Percentiles rank a stretch among this genome's conserved stretches.
These are phyloP conservation scores for Eucera pruinosa DNA, from an alignment of 2,888 invertebrate species.

Conservation along the genomic window DNA sequence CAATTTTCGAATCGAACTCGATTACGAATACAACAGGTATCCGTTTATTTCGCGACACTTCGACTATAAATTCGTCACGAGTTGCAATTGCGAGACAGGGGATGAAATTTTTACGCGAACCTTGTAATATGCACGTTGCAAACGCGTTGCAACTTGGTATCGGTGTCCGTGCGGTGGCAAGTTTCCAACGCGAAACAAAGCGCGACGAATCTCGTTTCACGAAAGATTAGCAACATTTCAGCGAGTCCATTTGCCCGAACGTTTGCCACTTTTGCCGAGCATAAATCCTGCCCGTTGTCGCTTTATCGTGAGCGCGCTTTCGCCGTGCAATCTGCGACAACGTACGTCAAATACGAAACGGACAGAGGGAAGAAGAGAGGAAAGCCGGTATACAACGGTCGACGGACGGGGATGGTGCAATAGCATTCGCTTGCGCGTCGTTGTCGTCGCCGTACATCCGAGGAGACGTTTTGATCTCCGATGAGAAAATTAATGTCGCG, in stretches of 20 bases:
- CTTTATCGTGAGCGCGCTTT: constrained; percentile 31
- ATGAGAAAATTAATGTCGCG: constrained; percentile 35
- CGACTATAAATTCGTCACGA: no score
- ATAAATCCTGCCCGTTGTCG: constrained; percentile 35
- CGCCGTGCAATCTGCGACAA: not conserved
- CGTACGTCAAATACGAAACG: constrained; percentile 12
- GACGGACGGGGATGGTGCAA: not conserved
- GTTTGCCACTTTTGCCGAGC: not conserved
- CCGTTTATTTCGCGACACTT: no score
- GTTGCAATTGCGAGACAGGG: no score
- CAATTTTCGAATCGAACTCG: no score
- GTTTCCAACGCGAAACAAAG: no score
- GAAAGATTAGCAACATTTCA: constrained; percentile 9
- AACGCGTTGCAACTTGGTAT: no score
- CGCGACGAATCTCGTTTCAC: not conserved
- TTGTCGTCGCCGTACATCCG: no score
- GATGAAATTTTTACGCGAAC: no score
- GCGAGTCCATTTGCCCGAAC: not conserved
- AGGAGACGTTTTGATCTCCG: constrained; percentile 27
- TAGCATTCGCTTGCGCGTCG: constrained; percentile 10
- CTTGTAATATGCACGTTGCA: no score
- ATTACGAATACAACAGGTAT: no score
- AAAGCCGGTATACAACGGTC: no score
- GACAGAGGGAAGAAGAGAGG: not conserved
- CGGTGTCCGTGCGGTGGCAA: no score